Percentiles rank a stretch among this genome's conserved stretches.
Evolutionary conservation across 2,797 vertebrate species (phyloP).

Genomic region (Rhincodon typus): DNA sequence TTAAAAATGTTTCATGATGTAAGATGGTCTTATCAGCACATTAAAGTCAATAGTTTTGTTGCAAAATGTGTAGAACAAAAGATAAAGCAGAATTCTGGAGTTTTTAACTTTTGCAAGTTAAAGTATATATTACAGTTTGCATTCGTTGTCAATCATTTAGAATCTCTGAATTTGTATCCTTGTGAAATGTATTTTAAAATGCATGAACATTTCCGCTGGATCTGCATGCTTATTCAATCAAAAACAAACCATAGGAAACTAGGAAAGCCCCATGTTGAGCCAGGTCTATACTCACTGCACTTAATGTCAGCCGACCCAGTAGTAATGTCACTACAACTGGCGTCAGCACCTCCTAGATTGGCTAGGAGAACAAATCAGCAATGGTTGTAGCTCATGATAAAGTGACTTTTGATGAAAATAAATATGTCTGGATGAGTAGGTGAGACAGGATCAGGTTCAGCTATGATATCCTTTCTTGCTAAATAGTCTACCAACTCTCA

Average conservation of each 20-base stretch:
- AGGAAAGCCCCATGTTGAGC: background rate
- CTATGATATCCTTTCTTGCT: background rate
- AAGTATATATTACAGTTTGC: background rate
- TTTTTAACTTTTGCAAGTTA: background rate
- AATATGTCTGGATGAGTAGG: background rate
- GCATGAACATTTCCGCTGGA: background rate
- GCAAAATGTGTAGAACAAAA: background rate
- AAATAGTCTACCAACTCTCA: background rate
- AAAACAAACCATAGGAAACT: background rate
- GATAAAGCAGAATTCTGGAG: background rate
- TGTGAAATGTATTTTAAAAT: background rate
- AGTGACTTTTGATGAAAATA: background rate
- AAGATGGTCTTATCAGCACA: no score
- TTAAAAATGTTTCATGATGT: no score
- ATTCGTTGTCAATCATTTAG: background rate
- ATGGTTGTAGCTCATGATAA: background rate
- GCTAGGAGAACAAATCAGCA: background rate
- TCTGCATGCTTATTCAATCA: background rate
- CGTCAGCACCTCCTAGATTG: background rate
- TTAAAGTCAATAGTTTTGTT: background rate
- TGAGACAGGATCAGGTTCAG: background rate
- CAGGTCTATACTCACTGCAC: background rate
- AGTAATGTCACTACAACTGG: background rate
- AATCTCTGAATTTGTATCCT: background rate
- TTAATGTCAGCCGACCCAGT: background rate